These are phyloP conservation scores for Platycnemis pennipes DNA, from an alignment of 2,888 invertebrate species.

Conservation along the genomic window DNA sequence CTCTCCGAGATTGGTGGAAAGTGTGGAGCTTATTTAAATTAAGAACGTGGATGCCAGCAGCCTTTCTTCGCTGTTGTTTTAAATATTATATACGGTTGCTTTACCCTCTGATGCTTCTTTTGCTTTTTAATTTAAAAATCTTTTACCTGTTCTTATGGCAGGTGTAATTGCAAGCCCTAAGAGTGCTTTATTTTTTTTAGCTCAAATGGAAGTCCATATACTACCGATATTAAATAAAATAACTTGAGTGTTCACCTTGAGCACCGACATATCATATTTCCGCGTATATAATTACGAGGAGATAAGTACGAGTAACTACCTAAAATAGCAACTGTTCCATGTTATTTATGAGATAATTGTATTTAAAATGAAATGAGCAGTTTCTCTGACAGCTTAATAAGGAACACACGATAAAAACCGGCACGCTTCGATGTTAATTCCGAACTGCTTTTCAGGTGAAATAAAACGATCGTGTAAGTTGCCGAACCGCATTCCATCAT, in stretches of 20 bases:
- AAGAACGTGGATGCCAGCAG: not conserved
- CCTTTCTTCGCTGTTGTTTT: not conserved
- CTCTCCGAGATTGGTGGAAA: not conserved
- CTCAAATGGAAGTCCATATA: not conserved
- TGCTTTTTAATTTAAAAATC: not conserved
- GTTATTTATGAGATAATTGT: constrained; percentile 31
- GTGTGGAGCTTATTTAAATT: not conserved
- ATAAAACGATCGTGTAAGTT: not conserved
- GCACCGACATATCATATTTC: constrained; percentile 12
- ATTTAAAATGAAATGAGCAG: constrained; percentile 28
- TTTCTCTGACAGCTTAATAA: constrained; percentile 29
- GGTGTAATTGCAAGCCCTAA: not conserved
- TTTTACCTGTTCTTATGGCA: not conserved
- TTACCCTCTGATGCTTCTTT: not conserved
- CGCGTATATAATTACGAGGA: not conserved
- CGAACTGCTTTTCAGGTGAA: not conserved
- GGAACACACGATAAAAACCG: constrained; percentile 30
- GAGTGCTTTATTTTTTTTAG: not conserved
- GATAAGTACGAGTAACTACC: constrained; percentile 31
- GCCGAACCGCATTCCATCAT: constrained; percentile 5
- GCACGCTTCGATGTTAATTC: constrained; percentile 28
- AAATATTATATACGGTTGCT: not conserved
- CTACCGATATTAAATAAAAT: constrained; percentile 10
- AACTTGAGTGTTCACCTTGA: not conserved
- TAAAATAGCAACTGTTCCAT: not conserved